Conservation (phyloP, 1,140 invertebrate species). For the Megalonaias nervosa region DNA sequence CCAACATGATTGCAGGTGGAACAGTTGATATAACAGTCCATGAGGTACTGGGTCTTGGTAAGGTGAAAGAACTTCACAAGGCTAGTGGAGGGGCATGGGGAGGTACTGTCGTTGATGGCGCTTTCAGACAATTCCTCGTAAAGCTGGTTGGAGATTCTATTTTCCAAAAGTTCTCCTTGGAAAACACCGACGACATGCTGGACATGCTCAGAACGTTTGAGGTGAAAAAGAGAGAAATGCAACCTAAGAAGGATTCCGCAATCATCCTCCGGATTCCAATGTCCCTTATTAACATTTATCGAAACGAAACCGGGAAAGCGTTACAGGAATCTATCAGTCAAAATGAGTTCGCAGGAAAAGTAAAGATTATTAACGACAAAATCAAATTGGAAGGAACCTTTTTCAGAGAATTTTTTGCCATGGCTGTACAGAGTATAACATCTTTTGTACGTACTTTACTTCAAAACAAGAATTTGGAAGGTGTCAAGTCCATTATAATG, state of each 20-base stretch:
- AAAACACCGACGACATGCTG: conserved; percentile 23
- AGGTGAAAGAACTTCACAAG: conserved; percentile 13
- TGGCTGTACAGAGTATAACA: conserved; percentile 21
- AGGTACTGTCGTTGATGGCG: conserved; percentile 19
- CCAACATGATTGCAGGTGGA: conserved; percentile 12
- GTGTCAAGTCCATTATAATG: conserved; percentile 12
- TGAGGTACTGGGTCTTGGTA: conserved; percentile 17
- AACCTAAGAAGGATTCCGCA: conserved; percentile 2
- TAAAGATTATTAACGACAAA: conserved; percentile 13
- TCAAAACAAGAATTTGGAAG: conserved; percentile 8
- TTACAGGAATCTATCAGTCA: conserved; percentile 22
- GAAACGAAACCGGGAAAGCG: conserved; percentile 11
- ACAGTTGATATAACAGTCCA: conserved; percentile 27
- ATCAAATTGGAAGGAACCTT: conserved; percentile 26
- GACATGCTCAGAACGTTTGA: conserved; percentile 30
- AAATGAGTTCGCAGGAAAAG: conserved; percentile 26
- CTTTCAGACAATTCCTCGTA: conserved; percentile 29
- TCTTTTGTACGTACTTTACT: conserved; percentile 12
- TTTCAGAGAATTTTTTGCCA: conserved; percentile 33
- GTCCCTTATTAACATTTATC: conserved; percentile 21
- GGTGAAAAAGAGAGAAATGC: conserved; percentile 13
- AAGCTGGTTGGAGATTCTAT: conserved; percentile 28
- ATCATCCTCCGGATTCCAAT: conserved; percentile 23
- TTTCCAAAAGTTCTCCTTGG: conserved; percentile 15
- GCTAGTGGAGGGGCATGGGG: conserved; percentile 22